phyloP scores from a whole-genome alignment of 2,888 invertebrate species.

The Mythimna loreyi region DNA sequence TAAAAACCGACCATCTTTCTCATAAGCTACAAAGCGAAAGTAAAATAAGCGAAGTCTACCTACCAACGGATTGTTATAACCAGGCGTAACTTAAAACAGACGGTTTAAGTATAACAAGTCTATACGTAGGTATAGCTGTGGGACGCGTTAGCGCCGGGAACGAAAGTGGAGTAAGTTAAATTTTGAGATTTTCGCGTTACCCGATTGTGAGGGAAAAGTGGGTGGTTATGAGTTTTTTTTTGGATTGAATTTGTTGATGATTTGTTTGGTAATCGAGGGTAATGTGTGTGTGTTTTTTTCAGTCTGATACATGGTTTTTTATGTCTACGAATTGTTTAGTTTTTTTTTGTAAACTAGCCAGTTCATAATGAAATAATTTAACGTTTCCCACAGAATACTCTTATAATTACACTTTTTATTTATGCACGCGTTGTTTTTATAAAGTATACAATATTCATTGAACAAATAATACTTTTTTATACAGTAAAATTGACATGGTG shows the following conservation, averaged over 20 bases:
- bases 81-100: conserved; percentile 53
- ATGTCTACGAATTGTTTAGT: too few species aligned
- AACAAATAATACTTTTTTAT: too few species aligned
- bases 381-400: too few species aligned
- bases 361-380: too few species aligned
- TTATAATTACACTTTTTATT: too few species aligned
- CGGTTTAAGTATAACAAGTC: conserved; percentile 40
- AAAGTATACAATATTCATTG: too few species aligned
- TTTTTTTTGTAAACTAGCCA: too few species aligned
- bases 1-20: too few species aligned
- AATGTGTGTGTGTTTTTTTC: neutral
- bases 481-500: too few species aligned
- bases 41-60: conserved; percentile 8
- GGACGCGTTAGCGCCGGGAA: neutral
- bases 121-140: conserved; percentile 34
- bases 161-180: conserved; percentile 15
- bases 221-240: conserved; percentile 39
- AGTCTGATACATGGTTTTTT: too few species aligned
- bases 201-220: conserved; percentile 28
- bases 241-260: neutral
- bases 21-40: neutral
- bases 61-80: conserved; percentile 4
- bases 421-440: too few species aligned
- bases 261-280: neutral
- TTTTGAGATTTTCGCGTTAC: conserved; percentile 4